Base-by-base conservation (phyloP, 2,888 invertebrate genomes). In the Cheilosia soror region DNA sequence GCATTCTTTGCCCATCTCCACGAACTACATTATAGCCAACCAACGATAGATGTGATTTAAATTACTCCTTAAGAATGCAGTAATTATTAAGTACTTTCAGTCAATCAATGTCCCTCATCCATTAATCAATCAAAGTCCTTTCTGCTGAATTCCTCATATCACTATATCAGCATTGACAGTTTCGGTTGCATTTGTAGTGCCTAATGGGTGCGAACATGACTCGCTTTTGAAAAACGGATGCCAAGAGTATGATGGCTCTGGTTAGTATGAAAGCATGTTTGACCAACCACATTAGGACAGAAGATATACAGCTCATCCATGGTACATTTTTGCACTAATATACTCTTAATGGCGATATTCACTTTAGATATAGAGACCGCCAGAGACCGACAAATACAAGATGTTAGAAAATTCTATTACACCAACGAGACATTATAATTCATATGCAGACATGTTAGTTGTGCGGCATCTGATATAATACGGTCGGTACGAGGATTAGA, bases 51-150 rank as follows among this genome's bases (percentile, higher is more conserved):
- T 47, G 47, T 27, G 73, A 73, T 63, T 73, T 73, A 29, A 72
- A 44, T 65, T 53, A 27, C 72, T 33, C 25, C 5, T 5, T 13
- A 55, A 13, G 68, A 57, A 33, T 44, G 42, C 33, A 57, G n/a
- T 25, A 20, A 47, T 57, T 55, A 68, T 68, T 40, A n/a, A 62
- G 53, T 62, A 73, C 53, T 62, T 42, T 7, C 11, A 29, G 44
- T 55, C 73, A 63, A 73, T 73, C 55, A 65, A 65, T 55, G 27
- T 62, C 55, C 53, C 9, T 9, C 63, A 11, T 75, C 75, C 75
- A 75, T 75, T 75, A 75, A 75, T 75, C 75, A 75, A 75, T 75
- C 75, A 75, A 75, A 66, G 73, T 73, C 63, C 33, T 29, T 65
- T 44, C 47, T 37, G 2, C 2, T 33, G 44, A 73, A 47, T 63